Conservation (phyloP, 2,888 invertebrate genomes). For the Bhutanitis thaidina region DNA sequence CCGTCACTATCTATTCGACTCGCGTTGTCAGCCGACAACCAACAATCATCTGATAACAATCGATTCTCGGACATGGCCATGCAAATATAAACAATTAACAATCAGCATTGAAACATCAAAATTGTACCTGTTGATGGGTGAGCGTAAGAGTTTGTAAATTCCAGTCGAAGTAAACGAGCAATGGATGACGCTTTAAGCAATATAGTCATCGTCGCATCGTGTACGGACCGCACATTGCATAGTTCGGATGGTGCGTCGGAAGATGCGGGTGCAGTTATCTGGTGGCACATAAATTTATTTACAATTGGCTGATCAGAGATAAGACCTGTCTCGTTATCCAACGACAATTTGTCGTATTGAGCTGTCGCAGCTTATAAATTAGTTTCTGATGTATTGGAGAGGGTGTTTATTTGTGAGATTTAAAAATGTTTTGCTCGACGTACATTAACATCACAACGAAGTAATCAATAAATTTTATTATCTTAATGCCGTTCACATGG, state of each 20-base stretch:
- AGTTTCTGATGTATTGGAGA: constrained; percentile 24
- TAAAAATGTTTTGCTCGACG: no score
- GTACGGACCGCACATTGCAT: neutral
- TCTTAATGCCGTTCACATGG: no score
- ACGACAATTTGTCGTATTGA: constrained; percentile 34
- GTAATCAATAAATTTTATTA: no score
- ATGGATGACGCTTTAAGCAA: neutral
- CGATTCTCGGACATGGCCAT: constrained; percentile 23
- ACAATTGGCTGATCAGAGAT: constrained; percentile 36
- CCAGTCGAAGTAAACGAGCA: neutral
- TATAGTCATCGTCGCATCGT: neutral
- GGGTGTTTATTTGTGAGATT: neutral
- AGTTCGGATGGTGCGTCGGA: constrained; percentile 19
- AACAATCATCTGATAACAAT: constrained; percentile 37
- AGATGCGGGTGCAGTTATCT: constrained; percentile 35
- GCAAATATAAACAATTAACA: constrained; percentile 2
- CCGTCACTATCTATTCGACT: constrained; percentile 30
- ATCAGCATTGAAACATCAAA: neutral
- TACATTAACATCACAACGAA: no score
- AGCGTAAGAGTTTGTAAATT: no score
- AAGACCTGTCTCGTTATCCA: constrained; percentile 32
- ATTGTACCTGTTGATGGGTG: constrained; percentile 13
- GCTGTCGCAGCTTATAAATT: constrained; percentile 31
- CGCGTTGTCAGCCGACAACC: constrained; percentile 34
- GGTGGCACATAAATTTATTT: constrained; percentile 35